Percentiles rank a stretch among this genome's conserved stretches.
These are phyloP conservation scores for Syngnathus acus DNA, from an alignment of 2,797 vertebrate species.

Conservation along the genomic window DNA sequence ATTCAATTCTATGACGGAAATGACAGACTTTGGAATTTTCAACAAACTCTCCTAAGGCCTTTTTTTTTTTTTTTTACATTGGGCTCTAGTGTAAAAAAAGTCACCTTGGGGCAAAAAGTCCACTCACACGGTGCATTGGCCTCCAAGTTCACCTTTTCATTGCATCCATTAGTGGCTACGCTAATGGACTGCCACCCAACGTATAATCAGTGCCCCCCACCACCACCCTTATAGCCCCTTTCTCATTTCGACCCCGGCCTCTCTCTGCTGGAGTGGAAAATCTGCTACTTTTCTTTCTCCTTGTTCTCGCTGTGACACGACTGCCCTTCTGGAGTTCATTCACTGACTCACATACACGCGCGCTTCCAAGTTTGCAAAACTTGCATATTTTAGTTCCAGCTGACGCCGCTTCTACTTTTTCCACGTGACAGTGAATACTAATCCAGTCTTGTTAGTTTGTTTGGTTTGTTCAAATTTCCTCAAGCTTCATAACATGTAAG, in stretches of 20 bases:
- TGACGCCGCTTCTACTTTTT: conserved; percentile 42
- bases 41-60: not conserved
- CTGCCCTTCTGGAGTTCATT: conserved; percentile 18
- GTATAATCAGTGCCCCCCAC: conserved; percentile 17
- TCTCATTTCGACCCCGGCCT: conserved; percentile 34
- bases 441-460: not conserved
- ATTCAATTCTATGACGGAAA: not conserved
- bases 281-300: conserved; percentile 29
- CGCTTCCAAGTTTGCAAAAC: conserved; percentile 8
- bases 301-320: conserved; percentile 16
- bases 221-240: conserved; percentile 5
- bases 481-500: not conserved
- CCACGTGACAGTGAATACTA: conserved; percentile 58
- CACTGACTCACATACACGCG: conserved; percentile 13
- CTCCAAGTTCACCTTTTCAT: conserved; percentile 46
- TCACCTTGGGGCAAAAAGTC: conserved; percentile 46
- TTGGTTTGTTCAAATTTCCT: not conserved
- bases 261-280: conserved; percentile 48
- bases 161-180: conserved; percentile 40
- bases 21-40: not conserved
- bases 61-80: conserved; percentile 10
- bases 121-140: conserved; percentile 32
- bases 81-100: conserved; percentile 16
- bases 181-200: conserved; percentile 45
- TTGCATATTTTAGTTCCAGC: conserved; percentile 56